Evolutionary conservation across 2,888 invertebrate species (phyloP), one percentile per base, ranked within the genome.

Genomic region (Macaria liturata): DNA sequence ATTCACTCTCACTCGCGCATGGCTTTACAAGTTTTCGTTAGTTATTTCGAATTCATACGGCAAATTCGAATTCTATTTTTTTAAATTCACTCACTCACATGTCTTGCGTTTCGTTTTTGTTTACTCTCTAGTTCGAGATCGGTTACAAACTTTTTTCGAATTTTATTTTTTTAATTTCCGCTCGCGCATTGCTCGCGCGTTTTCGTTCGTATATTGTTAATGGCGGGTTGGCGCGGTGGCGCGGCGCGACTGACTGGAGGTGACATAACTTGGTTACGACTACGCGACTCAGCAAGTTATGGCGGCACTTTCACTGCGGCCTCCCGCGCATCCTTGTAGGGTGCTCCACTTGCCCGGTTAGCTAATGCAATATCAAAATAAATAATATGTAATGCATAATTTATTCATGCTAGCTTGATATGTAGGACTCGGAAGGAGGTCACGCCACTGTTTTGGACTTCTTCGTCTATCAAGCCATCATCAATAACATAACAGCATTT

Each of bases 191-290:
- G 52, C 60, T 62, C 59, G 59, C 57, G 64, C 66, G 47, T 59
- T 58, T 67, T 59, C 62, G 59, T 37, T 65, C 65, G 67, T 59
- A 62, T 42, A 61, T 62, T 66, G 53, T 20, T 20, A 20, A 20
- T 20, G 20, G 20, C 20, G 20, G 20, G 20, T 20, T 20, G 20
- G 20, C 20, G 20, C 20, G 20, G 20, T 20, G 20, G 20, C 20
- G 20, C 85, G 69, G 72, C 72, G 75, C 83, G 88, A 89, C 90
- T 86, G 84, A 64, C 67, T 72, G 57, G 68, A 71, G 68, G 81
- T 91, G 90, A 91, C 90, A 90, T 91, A 90, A 91, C 86, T 72
- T 68, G 75, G 80, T 86, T 84, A 85, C 86, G 83, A 78, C 20
- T 20, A 20, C 20, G 20, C 20, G 20, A 20, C 20, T 20, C 20